phyloP scores from a whole-genome alignment of 2,113 vertebrate genomes.

The Serilophus lunatus region DNA sequence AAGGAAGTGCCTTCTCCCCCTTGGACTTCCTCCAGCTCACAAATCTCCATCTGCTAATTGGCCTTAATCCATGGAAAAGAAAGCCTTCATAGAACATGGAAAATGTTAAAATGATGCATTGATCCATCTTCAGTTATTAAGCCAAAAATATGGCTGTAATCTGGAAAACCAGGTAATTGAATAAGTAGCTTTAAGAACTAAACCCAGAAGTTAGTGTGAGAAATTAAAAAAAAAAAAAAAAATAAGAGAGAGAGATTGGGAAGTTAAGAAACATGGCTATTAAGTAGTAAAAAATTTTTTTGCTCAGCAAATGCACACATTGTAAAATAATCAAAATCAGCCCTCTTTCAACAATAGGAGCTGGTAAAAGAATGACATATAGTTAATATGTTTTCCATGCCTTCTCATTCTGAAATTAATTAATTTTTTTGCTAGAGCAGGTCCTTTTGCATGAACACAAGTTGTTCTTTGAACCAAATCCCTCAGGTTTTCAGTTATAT shows the following conservation, averaged over 20 bases:
- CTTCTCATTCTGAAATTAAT: constrained; percentile 17
- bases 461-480: constrained; percentile 22
- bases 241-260: background rate
- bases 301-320: background rate
- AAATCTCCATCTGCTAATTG: constrained; percentile 64
- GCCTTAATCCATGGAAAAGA: constrained; percentile 41
- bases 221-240: background rate
- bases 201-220: background rate
- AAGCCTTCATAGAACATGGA: constrained; percentile 12
- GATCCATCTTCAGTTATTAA: background rate
- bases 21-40: constrained; percentile 32
- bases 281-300: background rate
- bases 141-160: constrained; percentile 3
- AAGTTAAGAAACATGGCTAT: background rate
- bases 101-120: background rate
- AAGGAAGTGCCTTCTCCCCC: background rate
- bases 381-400: constrained; percentile 64
- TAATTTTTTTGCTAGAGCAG: background rate
- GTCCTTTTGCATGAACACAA: constrained; percentile 10
- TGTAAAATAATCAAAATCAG: constrained; percentile 57
- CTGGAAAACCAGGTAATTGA: background rate
- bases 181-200: constrained; percentile 22
- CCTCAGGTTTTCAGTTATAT: constrained; percentile 32
- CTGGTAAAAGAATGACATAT: constrained; percentile 41
- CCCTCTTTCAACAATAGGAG: background rate